Percentiles rank a stretch among this genome's conserved stretches.
Evolutionary conservation across 2,888 invertebrate species (phyloP).

Genomic region (Andrena bicolor): DNA sequence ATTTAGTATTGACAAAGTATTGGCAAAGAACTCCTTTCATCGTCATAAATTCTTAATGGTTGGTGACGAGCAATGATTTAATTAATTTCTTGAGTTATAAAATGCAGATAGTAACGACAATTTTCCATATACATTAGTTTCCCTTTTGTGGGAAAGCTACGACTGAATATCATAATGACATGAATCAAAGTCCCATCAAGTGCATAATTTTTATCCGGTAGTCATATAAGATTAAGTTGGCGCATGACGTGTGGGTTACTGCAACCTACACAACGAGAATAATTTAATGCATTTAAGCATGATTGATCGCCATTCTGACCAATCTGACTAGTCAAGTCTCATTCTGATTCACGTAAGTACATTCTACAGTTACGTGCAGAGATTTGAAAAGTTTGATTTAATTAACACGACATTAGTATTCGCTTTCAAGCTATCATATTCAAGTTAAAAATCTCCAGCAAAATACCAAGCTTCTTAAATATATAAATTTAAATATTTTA

Average conservation of each 20-base stretch:
- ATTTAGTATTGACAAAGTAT: too few species aligned
- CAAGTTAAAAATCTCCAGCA: neutral
- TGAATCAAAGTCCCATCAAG: neutral
- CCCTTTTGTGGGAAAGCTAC: too few species aligned
- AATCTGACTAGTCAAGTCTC: neutral
- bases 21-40: too few species aligned
- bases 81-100: too few species aligned
- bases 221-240: neutral
- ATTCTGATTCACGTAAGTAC: neutral
- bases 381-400: neutral
- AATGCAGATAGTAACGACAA: too few species aligned
- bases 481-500: neutral
- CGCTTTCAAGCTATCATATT: neutral
- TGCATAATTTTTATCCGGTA: neutral
- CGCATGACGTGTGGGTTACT: neutral
- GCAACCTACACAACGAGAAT: neutral
- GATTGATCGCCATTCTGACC: neutral
- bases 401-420: neutral
- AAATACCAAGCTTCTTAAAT: neutral
- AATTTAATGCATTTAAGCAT: slow-evolving; percentile 8
- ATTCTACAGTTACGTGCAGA: neutral
- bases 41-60: too few species aligned
- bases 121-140: too few species aligned
- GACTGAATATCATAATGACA: neutral
- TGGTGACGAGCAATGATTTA: too few species aligned